These are phyloP conservation scores for Tauraco erythrolophus DNA, from an alignment of 2,113 vertebrate genomes.

Conservation along the genomic window DNA sequence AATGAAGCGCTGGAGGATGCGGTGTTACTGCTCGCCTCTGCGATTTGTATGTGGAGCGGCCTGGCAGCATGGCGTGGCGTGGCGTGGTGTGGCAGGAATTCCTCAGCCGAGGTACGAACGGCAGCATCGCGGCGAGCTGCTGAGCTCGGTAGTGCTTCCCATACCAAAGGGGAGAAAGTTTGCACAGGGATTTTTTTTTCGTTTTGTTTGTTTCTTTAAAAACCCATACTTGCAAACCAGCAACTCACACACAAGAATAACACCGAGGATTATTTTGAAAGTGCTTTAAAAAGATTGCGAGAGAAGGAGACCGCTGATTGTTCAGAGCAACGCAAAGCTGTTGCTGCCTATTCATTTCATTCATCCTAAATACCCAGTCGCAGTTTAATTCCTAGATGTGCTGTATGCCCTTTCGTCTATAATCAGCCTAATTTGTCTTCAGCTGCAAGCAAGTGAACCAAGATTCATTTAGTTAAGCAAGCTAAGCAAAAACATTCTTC, in stretches of 20 bases:
- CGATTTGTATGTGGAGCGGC: background rate
- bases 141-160: background rate
- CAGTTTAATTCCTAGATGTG: constrained; percentile 53
- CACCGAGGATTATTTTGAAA: constrained; percentile 16
- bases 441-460: constrained; percentile 47
- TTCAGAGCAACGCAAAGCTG: constrained; percentile 31
- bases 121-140: background rate
- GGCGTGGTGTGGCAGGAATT: background rate
- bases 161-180: background rate
- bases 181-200: background rate
- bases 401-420: constrained; percentile 38
- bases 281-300: background rate
- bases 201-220: background rate
- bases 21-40: background rate
- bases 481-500: constrained; percentile 43
- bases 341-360: constrained; percentile 52
- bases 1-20: background rate
- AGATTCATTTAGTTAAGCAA: constrained; percentile 55
- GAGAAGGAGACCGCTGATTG: background rate
- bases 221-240: background rate
- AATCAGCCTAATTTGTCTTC: constrained; percentile 57
- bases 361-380: constrained; percentile 19
- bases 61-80: background rate
- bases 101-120: background rate
- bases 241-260: background rate